Conservation (phyloP, 2,113 vertebrate species). For the Mus spicilegus region DNA sequence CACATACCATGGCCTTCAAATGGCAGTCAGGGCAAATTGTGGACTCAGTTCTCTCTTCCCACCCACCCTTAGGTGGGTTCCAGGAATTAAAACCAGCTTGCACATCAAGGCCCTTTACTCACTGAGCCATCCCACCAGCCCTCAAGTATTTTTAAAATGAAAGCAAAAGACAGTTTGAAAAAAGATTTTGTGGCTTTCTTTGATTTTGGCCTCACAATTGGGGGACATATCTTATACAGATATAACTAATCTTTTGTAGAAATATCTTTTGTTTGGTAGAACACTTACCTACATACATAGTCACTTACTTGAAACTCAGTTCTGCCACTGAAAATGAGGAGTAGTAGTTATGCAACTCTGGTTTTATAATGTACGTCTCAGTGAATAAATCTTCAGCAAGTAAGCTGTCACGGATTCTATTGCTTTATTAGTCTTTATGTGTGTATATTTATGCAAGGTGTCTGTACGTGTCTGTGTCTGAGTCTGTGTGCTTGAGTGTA, state of each 20-base stretch:
- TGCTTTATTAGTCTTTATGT: slow-evolving; percentile 20
- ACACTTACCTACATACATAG: background rate
- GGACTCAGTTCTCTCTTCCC: background rate
- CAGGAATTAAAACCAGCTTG: background rate
- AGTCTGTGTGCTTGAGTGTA: background rate
- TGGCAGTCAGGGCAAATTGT: background rate
- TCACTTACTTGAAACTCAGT: background rate
- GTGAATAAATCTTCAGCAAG: slow-evolving; percentile 16
- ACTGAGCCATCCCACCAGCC: background rate
- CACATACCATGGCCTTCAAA: background rate
- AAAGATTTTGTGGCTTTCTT: slow-evolving; percentile 36
- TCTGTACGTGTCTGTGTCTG: background rate
- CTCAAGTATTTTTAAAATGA: slow-evolving; percentile 12
- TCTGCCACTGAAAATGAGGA: background rate
- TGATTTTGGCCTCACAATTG: slow-evolving; percentile 21
- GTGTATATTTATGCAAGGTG: background rate
- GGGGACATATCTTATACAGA: background rate
- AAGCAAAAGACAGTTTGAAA: slow-evolving; percentile 12
- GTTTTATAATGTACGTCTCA: slow-evolving; percentile 4
- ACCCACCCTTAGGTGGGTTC: background rate
- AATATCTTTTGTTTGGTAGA: background rate
- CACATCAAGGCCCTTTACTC: background rate
- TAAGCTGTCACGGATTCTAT: background rate
- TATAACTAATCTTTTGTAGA: slow-evolving; percentile 30
- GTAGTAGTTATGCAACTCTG: background rate